Conservation (phyloP, 2,888 invertebrate species). For the Rhogogaster chlorosoma region DNA sequence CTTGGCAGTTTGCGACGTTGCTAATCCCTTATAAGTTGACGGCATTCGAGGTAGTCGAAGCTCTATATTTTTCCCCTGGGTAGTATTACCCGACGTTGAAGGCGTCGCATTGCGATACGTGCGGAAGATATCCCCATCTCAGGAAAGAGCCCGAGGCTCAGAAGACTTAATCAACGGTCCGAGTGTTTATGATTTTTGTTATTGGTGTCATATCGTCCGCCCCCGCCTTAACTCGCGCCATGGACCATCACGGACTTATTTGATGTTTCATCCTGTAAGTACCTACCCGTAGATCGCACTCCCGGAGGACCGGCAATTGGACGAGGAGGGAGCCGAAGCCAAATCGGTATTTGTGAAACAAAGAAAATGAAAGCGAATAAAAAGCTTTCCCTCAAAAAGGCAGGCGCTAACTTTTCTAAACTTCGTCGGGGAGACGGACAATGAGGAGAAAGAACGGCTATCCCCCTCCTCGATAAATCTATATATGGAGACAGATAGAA, state of each 20-base stretch:
- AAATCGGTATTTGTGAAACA: not conserved
- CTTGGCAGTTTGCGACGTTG: conserved; percentile 45
- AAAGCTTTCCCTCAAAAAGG: not conserved
- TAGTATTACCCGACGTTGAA: conserved; percentile 45
- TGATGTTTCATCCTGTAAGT: conserved; percentile 47
- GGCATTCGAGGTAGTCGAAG: conserved; percentile 38
- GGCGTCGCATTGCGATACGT: conserved; percentile 60
- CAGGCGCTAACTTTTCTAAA: not conserved
- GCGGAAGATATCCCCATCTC: conserved; percentile 61
- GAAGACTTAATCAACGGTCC: conserved; percentile 77
- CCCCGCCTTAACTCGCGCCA: conserved; percentile 44
- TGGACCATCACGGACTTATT: conserved; percentile 51
- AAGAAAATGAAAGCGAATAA: not conserved
- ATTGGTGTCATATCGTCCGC: conserved; percentile 73
- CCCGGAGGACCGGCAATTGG: conserved; percentile 40
- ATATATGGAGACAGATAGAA: conserved; percentile 48
- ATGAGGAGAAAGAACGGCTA: not conserved
- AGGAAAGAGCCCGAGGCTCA: conserved; percentile 61
- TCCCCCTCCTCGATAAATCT: not conserved
- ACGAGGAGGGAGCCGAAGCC: not conserved
- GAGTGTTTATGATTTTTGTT: conserved; percentile 78
- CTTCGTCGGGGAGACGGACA: not conserved
- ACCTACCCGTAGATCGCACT: conserved; percentile 13
- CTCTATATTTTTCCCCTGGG: conserved; percentile 51
- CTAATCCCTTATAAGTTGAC: conserved; percentile 51